Conservation (phyloP, 1,140 invertebrate genomes). For the Psix sp. region DNA sequence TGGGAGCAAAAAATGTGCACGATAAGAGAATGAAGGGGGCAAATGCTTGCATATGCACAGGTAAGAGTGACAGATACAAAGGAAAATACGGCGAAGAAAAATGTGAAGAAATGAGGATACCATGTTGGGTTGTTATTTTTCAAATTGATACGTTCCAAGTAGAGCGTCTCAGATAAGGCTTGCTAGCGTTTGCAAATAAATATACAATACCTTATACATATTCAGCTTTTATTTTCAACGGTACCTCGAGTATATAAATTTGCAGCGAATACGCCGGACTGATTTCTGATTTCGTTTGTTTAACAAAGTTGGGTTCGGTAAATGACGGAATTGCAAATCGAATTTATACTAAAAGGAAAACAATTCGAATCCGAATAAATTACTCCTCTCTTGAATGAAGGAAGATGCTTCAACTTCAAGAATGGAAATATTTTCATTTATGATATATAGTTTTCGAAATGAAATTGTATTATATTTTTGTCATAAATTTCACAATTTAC, state of each 20-base stretch:
- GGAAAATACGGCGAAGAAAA: conserved; percentile 48
- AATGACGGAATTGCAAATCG: too few relatives aligned
- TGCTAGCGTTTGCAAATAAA: conserved; percentile 57
- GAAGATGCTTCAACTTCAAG: too few relatives aligned
- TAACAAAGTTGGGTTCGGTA: not conserved
- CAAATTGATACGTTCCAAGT: conserved; percentile 66
- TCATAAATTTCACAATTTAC: too few relatives aligned
- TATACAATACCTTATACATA: conserved; percentile 50
- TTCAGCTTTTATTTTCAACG: conserved; percentile 36
- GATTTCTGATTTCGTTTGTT: conserved; percentile 3
- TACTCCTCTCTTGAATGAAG: too few relatives aligned
- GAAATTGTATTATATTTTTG: too few relatives aligned
- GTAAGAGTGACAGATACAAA: conserved; percentile 57
- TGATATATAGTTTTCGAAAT: too few relatives aligned
- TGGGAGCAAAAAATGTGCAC: conserved; percentile 55
- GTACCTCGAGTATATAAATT: conserved; percentile 23
- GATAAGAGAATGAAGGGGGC: conserved; percentile 46
- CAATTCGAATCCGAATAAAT: too few relatives aligned
- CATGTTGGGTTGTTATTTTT: conserved; percentile 69
- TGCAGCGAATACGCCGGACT: conserved; percentile 3
- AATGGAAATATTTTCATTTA: too few relatives aligned
- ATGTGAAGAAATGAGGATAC: conserved; percentile 46
- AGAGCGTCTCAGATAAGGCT: conserved; percentile 43
- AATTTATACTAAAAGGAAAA: too few relatives aligned
- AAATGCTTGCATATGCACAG: conserved; percentile 58